These are phyloP conservation scores for Phyto melanocephala DNA, from an alignment of 2,888 invertebrate species.

Conservation along the genomic window DNA sequence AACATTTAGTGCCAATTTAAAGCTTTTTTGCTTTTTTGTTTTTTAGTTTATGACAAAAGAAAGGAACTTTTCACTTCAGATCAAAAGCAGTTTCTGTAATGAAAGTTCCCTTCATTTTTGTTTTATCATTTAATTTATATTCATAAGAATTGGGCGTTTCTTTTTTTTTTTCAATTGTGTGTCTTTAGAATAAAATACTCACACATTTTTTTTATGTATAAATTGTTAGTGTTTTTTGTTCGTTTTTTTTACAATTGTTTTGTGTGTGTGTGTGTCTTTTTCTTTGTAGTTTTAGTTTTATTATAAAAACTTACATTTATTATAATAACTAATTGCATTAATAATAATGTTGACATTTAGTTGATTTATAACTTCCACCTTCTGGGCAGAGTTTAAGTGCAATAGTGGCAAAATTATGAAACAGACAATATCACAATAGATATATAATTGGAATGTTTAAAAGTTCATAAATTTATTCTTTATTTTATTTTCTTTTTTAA, in stretches of 20 bases:
- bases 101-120: constrained; percentile 36
- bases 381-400: too few relatives aligned
- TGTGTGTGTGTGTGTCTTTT: neutral
- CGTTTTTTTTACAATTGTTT: too few relatives aligned
- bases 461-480: too few relatives aligned
- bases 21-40: constrained; percentile 21
- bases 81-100: constrained; percentile 1
- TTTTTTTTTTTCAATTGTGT: constrained; percentile 68
- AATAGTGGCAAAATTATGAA: too few relatives aligned
- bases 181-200: constrained; percentile 54
- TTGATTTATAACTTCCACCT: constrained; percentile 36
- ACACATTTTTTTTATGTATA: constrained; percentile 45
- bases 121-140: constrained; percentile 67
- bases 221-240: constrained; percentile 40
- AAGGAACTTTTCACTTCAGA: constrained; percentile 33
- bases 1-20: constrained; percentile 55
- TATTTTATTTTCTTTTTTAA: too few relatives aligned
- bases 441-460: too few relatives aligned
- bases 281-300: neutral
- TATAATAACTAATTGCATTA: constrained; percentile 33
- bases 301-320: constrained; percentile 45
- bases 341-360: constrained; percentile 26
- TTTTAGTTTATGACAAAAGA: constrained; percentile 7
- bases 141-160: constrained; percentile 79
- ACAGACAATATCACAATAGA: too few relatives aligned